Evolutionary conservation across 2,888 invertebrate genomes (phyloP).

Genomic region (Eristalis tenax): DNA sequence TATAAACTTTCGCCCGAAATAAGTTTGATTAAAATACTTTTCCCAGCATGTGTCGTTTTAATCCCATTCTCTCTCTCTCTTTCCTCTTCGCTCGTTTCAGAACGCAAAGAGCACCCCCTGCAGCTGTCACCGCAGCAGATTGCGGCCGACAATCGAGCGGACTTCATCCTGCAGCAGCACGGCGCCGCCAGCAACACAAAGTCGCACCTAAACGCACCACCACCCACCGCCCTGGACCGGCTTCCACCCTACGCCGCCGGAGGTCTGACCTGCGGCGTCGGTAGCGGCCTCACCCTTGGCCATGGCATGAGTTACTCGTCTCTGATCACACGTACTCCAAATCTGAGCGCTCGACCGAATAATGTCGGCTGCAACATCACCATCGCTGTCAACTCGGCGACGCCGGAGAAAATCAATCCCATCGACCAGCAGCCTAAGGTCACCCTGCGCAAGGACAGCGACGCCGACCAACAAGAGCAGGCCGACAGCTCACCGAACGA

Average conservation of each 20-base stretch:
- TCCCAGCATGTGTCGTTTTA: not conserved
- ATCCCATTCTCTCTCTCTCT: not conserved
- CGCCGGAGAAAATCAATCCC: constrained; percentile 68
- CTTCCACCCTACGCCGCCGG: constrained; percentile 70
- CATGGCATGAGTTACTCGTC: constrained; percentile 51
- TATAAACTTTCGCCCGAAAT: not conserved
- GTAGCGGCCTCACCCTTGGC: not conserved
- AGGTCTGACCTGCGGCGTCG: not conserved
- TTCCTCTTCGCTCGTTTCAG: constrained; percentile 62
- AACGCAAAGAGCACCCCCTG: constrained; percentile 77
- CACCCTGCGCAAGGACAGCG: constrained; percentile 58
- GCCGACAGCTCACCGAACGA: constrained; percentile 65
- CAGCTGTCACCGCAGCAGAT: constrained; percentile 77
- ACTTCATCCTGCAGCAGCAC: constrained; percentile 62
- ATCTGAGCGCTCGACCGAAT: constrained; percentile 55
- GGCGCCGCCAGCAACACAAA: constrained; percentile 62
- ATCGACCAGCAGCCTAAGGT: constrained; percentile 67
- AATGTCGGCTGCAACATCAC: constrained; percentile 67
- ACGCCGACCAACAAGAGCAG: constrained; percentile 55
- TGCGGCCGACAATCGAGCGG: constrained; percentile 74
- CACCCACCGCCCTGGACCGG: constrained; percentile 75
- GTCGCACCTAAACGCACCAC: constrained; percentile 76
- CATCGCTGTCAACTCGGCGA: constrained; percentile 72
- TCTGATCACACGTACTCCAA: constrained; percentile 56
- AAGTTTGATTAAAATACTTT: constrained; percentile 3